Evolutionary conservation across 2,113 vertebrate genomes (phyloP), one percentile per base, ranked within the genome.

Genomic region (Larimichthys crocea): DNA sequence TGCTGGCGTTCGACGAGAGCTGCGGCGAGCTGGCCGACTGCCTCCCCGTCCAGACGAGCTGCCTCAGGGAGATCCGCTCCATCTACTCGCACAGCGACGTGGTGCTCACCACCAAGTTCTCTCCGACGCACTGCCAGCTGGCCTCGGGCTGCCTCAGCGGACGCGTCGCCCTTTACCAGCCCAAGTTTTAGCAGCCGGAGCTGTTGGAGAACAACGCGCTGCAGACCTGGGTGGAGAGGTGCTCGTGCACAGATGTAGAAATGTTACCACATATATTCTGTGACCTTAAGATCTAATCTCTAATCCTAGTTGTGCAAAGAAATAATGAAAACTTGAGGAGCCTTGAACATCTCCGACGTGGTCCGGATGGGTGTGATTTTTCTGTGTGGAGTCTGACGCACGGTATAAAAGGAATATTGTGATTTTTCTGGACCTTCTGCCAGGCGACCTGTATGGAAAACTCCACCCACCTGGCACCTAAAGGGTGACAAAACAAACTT

Each of bases 101-200:
- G 91, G 98, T 99, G 80, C 97, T 99, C 89, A 99, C 98, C 80
- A 99, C 98, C 78, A 99, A 99, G 95, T 99, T 99, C 93, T 99
- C 98, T 75, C 98, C 98, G 22, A 99, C 97, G 1, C 98, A 99
- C 92, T 99, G 98, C 95, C 98, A 99, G 97, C 97, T 99, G 79
- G 98, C 98, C 91, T 99, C 98, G 20, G 98, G 98, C 93, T 99
- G 98, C 96, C 97, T 99, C 93, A 99, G 98, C 0, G 98, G 98
- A 75, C 97, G 96, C 0, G 97, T 99, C 70, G 97, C 97, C 78
- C 96, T 99, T 57, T 99, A 99, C 94, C 98, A 99, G 95, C 98
- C 98, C 90, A 98, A 98, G 94, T 99, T 99, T 94, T 99, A 98
- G 94, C 92, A 80, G 20, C 64, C 0, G 1, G 20, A 1, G 15